A percentile compares a stretch with the other conserved stretches of the same genome.
These are phyloP conservation scores for Mizuhopecten yessoensis DNA, from an alignment of 1,140 invertebrate species.

Conservation along the genomic window DNA sequence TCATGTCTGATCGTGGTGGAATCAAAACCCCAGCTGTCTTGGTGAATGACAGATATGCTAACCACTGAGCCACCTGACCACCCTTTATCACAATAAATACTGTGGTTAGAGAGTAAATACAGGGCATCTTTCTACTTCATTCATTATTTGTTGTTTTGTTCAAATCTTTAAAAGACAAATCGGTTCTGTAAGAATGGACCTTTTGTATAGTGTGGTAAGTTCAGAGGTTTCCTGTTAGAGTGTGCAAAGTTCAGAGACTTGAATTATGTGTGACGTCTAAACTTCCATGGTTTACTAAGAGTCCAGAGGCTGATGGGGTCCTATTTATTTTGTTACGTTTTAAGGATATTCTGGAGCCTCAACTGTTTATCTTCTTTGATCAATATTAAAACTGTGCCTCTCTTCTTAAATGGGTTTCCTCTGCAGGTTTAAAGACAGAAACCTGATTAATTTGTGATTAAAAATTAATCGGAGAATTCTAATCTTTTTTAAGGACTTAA, in stretches of 20 bases:
- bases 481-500: not conserved
- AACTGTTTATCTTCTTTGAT: not conserved
- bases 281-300: not conserved
- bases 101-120: no score
- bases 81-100: no score
- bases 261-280: not conserved
- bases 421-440: not conserved
- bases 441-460: not conserved
- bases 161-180: no score
- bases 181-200: no score
- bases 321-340: not conserved
- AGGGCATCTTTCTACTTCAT: no score
- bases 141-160: no score
- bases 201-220: no score
- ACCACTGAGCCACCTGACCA: no score
- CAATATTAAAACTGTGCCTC: not conserved
- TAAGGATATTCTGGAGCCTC: not conserved
- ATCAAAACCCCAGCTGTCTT: no score
- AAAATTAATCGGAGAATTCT: not conserved
- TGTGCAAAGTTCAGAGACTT: not conserved
- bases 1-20: no score
- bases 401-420: not conserved
- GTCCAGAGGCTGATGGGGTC: not conserved
- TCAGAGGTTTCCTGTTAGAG: no score
- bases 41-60: no score